A percentile compares a stretch with the other conserved stretches of the same genome.
phyloP scores from a whole-genome alignment of 2,113 vertebrate species.

The Otolemur garnettii region DNA sequence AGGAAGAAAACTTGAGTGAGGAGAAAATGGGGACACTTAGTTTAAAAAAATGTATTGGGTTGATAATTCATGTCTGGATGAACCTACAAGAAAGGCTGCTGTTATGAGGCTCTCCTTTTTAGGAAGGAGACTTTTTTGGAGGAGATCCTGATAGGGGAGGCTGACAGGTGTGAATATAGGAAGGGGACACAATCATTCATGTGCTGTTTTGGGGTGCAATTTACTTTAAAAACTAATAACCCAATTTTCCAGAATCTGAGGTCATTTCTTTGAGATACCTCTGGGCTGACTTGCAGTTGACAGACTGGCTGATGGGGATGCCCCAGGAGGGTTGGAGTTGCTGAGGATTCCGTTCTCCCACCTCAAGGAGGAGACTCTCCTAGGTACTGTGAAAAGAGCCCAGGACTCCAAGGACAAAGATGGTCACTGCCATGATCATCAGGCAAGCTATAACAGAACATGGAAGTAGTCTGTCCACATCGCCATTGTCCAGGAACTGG shows the following conservation, averaged over 20 bases:
- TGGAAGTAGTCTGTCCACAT: too few species aligned
- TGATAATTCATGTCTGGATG: background rate
- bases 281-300: rapidly evolving
- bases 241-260: rapidly evolving
- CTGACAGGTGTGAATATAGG: background rate
- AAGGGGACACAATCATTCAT: background rate
- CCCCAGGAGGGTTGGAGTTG: background rate
- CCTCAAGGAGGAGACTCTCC: background rate
- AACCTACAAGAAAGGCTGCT: background rate
- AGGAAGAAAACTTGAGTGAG: background rate
- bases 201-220: background rate
- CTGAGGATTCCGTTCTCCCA: background rate
- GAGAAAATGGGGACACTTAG: background rate
- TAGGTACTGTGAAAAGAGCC: rapidly evolving
- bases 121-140: too few species aligned
- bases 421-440: background rate
- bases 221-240: background rate
- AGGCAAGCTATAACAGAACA: background rate
- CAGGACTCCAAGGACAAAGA: background rate
- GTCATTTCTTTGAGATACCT: rapidly evolving
- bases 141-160: background rate
- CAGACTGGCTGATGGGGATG: too few species aligned
- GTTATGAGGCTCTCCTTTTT: background rate
- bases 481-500: background rate
- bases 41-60: background rate